Evolutionary conservation across 2,888 invertebrate species (phyloP).

Genomic region (Amorpha juglandis): DNA sequence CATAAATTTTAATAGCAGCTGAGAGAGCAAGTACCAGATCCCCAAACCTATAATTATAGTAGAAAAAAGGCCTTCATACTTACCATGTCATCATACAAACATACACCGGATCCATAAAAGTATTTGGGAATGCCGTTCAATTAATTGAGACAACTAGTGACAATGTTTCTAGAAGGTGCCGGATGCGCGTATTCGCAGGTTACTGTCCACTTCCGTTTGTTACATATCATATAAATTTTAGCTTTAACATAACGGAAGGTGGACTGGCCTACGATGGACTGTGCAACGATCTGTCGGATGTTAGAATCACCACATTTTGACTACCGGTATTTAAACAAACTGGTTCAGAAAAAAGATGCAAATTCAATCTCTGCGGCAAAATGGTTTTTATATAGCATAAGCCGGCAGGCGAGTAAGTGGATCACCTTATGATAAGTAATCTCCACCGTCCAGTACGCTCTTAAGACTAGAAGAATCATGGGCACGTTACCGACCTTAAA

Average conservation of each 20-base stretch:
- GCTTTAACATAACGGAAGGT: slow-evolving; percentile 1
- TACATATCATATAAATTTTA: not conserved
- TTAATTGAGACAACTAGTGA: not conserved
- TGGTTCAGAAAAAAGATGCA: too few relatives aligned
- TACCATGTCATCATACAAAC: not conserved
- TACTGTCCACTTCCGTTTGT: not conserved
- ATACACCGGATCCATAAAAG: not conserved
- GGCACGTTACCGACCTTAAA: too few relatives aligned
- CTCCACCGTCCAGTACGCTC: too few relatives aligned
- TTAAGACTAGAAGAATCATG: too few relatives aligned
- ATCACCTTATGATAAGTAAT: too few relatives aligned
- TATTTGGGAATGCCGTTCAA: slow-evolving; percentile 1
- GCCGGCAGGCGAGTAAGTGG: too few relatives aligned
- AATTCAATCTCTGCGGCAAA: too few relatives aligned
- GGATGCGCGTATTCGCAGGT: not conserved
- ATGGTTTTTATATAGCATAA: too few relatives aligned
- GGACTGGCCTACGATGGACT: not conserved
- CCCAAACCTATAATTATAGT: not conserved
- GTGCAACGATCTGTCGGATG: not conserved
- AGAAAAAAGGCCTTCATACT: not conserved
- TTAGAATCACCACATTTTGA: not conserved
- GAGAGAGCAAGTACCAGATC: not conserved
- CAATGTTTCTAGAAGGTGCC: not conserved
- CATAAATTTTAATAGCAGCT: not conserved
- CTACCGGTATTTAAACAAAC: too few relatives aligned